Evolutionary conservation across 2,113 vertebrate genomes (phyloP).

Genomic region (Anser cygnoides): DNA sequence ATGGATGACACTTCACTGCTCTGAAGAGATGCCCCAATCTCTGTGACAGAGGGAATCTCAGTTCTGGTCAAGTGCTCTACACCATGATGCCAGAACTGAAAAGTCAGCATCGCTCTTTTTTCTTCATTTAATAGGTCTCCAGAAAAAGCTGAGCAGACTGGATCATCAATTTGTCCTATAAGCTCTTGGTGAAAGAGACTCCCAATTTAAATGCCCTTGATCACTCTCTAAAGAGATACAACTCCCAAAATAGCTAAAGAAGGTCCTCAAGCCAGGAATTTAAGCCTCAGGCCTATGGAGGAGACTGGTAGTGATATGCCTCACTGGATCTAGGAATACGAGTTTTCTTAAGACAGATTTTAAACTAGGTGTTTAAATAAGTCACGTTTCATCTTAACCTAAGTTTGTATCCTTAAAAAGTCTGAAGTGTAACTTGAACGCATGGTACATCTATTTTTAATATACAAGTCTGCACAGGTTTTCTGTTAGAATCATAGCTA

Average conservation of each 20-base stretch:
- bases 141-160: neutral
- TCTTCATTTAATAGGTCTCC: neutral
- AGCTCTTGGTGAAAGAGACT: neutral
- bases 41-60: neutral
- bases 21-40: neutral
- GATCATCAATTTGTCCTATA: neutral
- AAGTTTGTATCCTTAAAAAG: neutral
- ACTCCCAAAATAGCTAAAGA: neutral
- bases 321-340: neutral
- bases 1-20: neutral
- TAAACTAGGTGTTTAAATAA: neutral
- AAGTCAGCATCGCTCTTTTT: neutral
- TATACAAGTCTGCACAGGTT: neutral
- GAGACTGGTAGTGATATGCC: neutral
- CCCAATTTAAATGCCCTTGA: neutral
- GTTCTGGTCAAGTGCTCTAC: neutral
- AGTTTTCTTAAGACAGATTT: neutral
- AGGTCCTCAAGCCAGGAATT: neutral
- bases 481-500: slow-evolving; percentile 22
- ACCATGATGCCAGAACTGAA: neutral
- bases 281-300: neutral
- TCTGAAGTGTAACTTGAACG: neutral
- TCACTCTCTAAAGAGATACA: neutral
- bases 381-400: neutral
- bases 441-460: slow-evolving; percentile 26